These are phyloP conservation scores for Dolichoris vasculosae DNA, from an alignment of 1,140 invertebrate genomes.

Conservation along the genomic window DNA sequence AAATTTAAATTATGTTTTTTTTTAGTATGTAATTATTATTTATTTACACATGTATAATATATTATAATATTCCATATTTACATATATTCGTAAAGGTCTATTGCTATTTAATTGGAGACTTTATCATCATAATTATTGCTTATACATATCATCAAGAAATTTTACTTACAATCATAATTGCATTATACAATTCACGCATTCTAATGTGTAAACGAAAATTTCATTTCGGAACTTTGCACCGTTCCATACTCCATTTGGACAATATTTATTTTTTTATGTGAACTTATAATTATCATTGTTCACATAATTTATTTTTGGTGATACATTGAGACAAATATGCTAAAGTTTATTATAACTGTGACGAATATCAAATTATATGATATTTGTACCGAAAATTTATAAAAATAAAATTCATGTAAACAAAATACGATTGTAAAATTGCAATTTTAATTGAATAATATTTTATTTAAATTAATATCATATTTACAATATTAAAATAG, in stretches of 20 bases:
- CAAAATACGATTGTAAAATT: too few species aligned
- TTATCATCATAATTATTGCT: not conserved
- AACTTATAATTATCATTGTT: not conserved
- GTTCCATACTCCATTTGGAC: constrained; percentile 46
- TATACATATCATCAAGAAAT: not conserved
- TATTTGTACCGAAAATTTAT: not conserved
- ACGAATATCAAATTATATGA: not conserved
- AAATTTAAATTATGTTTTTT: not conserved
- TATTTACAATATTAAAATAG: not conserved
- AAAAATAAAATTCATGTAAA: not conserved
- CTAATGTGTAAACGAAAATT: constrained; percentile 20
- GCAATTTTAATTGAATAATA: too few species aligned
- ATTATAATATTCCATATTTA: too few species aligned
- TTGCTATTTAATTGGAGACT: not conserved
- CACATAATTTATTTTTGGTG: not conserved
- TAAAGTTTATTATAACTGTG: not conserved
- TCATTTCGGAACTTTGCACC: constrained; percentile 55
- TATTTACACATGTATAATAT: not conserved
- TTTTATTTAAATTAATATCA: not conserved
- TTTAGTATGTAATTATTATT: not conserved
- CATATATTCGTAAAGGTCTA: not conserved
- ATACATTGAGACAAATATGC: not conserved
- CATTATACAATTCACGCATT: constrained; percentile 14
- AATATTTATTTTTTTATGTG: constrained; percentile 12
- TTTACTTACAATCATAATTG: not conserved